Base-by-base conservation (phyloP, 2,113 vertebrate genomes). In the Labeo rohita region DNA sequence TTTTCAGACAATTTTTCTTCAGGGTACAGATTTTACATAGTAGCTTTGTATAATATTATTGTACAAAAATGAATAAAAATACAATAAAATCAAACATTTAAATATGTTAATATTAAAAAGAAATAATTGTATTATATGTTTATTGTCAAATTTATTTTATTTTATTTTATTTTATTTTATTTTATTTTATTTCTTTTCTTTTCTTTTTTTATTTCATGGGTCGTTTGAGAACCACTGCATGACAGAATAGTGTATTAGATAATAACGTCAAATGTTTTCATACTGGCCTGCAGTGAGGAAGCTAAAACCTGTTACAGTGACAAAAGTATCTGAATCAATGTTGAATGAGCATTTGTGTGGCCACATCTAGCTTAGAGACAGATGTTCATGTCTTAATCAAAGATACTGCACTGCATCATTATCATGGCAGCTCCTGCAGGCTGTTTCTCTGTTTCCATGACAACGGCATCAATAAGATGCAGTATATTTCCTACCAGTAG, bases 311-410 rank as follows among this genome's bases (percentile, higher is more conserved):
- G 87, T 77, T 80, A 43, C 82, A 80, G 50, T 28, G 12, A 81
- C 66, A n/a, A 34, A 76, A 56, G 15, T 23, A 50, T 50, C 9
- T 84, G 23, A 56, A 45, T 52, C 10, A 28, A 16, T 63, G 84
- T 61, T 63, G 59, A 80, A 66, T 45, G 84, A 73, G 50, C 83
- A 16, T 86, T 61, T 72, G 45, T 85, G 83, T 82, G 75, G 50
- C 54, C 79, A 79, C 80, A 79, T 13, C 43, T 28, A 74, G 39
- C 83, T 78, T n/a, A 65, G 56, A 87, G 78, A 78, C 86, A 89
- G 81, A 82, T 79, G 79, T 85, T 91, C 73, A 68, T 39, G 77
- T 86, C 88, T 85, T 86, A 89, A 91, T 89, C 83, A 91, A 76
- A 89, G 36, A 76, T 61, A 36, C 72, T 72, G 84, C 83, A 82